These are phyloP conservation scores for Sinocyclocheilus anophthalmus DNA, from an alignment of 2,113 vertebrate genomes.

Conservation along the genomic window DNA sequence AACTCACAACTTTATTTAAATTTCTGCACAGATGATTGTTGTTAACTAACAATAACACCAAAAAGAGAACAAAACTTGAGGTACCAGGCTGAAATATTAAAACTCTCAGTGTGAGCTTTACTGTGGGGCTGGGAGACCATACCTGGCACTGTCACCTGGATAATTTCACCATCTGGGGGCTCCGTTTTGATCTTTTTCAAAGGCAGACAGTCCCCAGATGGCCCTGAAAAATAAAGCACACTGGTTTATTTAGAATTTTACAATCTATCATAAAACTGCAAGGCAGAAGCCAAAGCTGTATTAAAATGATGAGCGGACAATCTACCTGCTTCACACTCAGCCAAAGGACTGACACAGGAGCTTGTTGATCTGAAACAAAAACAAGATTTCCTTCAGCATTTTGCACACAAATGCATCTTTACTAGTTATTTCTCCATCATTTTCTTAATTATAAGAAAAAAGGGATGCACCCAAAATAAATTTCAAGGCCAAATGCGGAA, in stretches of 20 bases:
- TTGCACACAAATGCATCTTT: neutral
- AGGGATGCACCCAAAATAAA: neutral
- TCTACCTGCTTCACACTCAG: conserved; percentile 89
- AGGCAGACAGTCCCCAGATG: conserved; percentile 85
- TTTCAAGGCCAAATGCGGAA: neutral
- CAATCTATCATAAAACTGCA: neutral
- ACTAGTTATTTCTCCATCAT: neutral
- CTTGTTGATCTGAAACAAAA: conserved; percentile 81
- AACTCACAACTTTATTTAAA: neutral
- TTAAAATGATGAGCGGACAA: neutral
- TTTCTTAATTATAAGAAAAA: neutral
- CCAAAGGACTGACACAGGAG: conserved; percentile 78
- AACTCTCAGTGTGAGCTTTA: neutral
- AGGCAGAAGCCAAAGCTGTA: neutral
- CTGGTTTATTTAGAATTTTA: conserved; percentile 5
- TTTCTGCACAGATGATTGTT: neutral
- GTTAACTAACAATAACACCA: neutral
- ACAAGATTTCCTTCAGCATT: conserved; percentile 16
- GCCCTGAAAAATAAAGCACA: conserved; percentile 73
- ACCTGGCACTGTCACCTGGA: conserved; percentile 95
- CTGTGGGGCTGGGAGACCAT: conserved; percentile 50
- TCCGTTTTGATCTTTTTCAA: conserved; percentile 93
- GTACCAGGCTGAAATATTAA: neutral
- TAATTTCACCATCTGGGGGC: conserved; percentile 91
- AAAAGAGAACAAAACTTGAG: neutral